A percentile compares a stretch with the other conserved stretches of the same genome.
Conservation (phyloP, 2,113 vertebrate genomes). For the Cebus imitator region DNA sequence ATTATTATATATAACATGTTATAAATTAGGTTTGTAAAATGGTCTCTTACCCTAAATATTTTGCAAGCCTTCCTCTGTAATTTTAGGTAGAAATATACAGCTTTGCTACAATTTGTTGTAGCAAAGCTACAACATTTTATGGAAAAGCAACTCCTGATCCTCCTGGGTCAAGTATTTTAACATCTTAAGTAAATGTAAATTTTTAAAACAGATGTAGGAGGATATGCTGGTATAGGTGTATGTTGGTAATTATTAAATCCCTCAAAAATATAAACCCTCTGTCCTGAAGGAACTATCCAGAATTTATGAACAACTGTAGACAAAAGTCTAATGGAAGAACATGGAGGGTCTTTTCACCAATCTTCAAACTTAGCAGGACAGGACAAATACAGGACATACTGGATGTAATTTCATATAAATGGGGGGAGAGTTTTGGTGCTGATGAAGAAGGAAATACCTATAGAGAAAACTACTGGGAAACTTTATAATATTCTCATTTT, state of each 20-base stretch:
- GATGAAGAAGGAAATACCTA: constrained; percentile 51
- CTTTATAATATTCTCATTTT: constrained; percentile 61
- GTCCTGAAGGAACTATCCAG: constrained; percentile 64
- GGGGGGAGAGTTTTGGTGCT: constrained; percentile 11
- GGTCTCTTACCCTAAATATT: constrained; percentile 58
- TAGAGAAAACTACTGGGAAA: constrained; percentile 73
- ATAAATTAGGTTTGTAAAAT: constrained; percentile 59
- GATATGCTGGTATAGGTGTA: constrained; percentile 45
- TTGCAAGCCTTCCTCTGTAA: constrained; percentile 26
- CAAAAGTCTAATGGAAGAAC: constrained; percentile 60
- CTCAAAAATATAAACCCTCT: constrained; percentile 54
- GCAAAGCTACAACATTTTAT: constrained; percentile 4
- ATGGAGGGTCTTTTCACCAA: constrained; percentile 45
- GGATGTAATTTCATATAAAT: constrained; percentile 73
- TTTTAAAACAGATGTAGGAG: constrained; percentile 60
- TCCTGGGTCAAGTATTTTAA: constrained; percentile 66
- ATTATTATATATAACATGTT: constrained; percentile 45
- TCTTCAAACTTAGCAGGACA: constrained; percentile 56
- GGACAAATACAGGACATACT: constrained; percentile 53
- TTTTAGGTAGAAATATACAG: constrained; percentile 22
- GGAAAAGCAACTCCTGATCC: constrained; percentile 44
- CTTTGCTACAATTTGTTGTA: too few species aligned
- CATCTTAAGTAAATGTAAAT: constrained; percentile 47
- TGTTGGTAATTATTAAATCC: constrained; percentile 48
- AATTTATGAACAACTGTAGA: constrained; percentile 63